Conservation (phyloP, 2,797 vertebrate genomes). For the Balearica regulorum region DNA sequence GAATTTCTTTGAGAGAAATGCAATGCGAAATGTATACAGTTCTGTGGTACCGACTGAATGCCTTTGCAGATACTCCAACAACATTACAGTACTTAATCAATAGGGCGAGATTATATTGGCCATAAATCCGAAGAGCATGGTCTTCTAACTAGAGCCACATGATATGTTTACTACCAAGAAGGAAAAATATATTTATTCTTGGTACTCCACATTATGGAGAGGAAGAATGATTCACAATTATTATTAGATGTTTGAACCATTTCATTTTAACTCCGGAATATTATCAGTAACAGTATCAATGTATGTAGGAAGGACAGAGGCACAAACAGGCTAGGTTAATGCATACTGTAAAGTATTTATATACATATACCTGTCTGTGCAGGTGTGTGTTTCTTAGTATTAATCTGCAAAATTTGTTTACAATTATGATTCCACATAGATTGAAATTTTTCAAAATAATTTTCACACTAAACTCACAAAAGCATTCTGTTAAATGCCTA, state of each 20-base stretch:
- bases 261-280: not conserved
- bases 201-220: not conserved
- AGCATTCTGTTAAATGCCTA: not conserved
- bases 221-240: not conserved
- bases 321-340: not conserved
- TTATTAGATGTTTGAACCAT: not conserved
- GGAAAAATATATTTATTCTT: not conserved
- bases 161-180: not conserved
- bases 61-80: conserved; percentile 8
- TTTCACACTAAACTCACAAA: not conserved
- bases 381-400: not conserved
- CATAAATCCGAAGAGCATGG: not conserved
- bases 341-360: not conserved
- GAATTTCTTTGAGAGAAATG: not conserved
- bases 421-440: not conserved
- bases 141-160: conserved; percentile 7
- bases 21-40: not conserved
- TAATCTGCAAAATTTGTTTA: not conserved
- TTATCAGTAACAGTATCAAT: not conserved
- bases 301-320: not conserved
- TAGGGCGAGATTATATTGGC: conserved; percentile 12
- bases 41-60: conserved; percentile 22
- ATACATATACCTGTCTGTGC: not conserved
- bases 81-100: conserved; percentile 29
- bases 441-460: not conserved